Evolutionary conservation across 2,888 invertebrate genomes (phyloP), one percentile per base, ranked within the genome.

Genomic region (Himalopsyche tibetana): DNA sequence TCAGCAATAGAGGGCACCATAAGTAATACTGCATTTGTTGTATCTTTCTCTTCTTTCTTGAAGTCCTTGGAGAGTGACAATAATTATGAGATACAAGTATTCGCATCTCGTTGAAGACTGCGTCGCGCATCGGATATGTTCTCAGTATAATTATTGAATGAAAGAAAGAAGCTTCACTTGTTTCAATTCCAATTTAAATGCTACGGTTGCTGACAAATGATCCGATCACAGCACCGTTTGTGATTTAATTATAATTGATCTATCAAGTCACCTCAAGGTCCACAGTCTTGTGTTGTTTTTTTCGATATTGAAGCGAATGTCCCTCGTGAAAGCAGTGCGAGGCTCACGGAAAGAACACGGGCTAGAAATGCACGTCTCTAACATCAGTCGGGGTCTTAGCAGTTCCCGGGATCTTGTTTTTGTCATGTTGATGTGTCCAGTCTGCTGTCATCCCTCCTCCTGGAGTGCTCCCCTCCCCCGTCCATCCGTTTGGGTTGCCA

Each of bases 341-440:
- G 28, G 63, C 63, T 8, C 19, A 11, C 28, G n/a, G 86, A 84
- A 79, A 88, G 85, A 86, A 84, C 80, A 88, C 85, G 87, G 88
- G 82, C 92, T 93, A 96, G 93, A 96, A 97, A 92, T 96, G 95
- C 89, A 97, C 95, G 92, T 97, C 96, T 90, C 96, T 94, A 90
- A 97, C 96, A 92, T 98, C 97, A 90, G 97, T 97, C 89, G 97
- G 97, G 84, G 97, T 97, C 89, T 95, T 95, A 89, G 97, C 96
- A 91, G 95, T 95, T 92, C 94, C 95, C 92, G 95, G 95, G 89
- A 95, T 94, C 91, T 94, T 94, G 92, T 91, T 93, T 89, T 91
- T 90, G 89, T 90, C 86, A 89, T 93, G 93, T 87, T 92, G 92
- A 69, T 93, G 92, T 88, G 92, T 92, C 93, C 93, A 93, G 85